Base-by-base conservation (phyloP, 2,113 vertebrate species). In the cattle (Bos taurus) region DNA sequence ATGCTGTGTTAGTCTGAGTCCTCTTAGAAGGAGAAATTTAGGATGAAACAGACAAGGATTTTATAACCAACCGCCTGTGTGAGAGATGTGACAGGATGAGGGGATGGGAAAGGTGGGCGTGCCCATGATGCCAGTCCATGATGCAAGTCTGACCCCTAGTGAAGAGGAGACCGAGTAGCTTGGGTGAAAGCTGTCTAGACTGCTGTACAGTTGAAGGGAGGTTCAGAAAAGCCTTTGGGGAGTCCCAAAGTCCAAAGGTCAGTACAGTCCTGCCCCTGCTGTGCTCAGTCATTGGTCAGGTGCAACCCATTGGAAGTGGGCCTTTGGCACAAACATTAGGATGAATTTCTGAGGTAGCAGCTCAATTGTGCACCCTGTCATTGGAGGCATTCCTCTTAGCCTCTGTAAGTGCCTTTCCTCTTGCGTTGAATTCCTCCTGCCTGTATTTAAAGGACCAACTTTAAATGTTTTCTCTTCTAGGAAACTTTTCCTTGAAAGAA, bases 401-500 rank as follows among this genome's bases (percentile, higher is more conserved):
- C 26, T 91, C 77, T 33, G 25, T 67, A 93, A 95, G 84, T 85
- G n/a, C 21, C 46, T 95, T 93, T 80, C 60, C 67, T 56, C 19
- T 96, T 86, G n/a, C 5, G 0, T 94, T 93, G 67, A 74, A 67
- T 91, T 94, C 40, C 28, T 96, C 26, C 52, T 80, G 3, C 56
- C 74, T 67, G 13, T 93, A 62, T 15, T 62, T 96, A 36, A 96
- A 92, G 36, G 48, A 13, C 43, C 11, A 56, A 52, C 57, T 88
- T 88, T 95, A 91, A 92, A 54, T 74, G 56, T 90, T 93, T 88
- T 86, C 54, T 87, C 87, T 95, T 85, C 88, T 59, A 19, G 59
- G 17, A 91, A 93, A 83, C 19, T 62, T 95, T 96, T 95, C 40
- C n/a, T 92, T 84, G 33, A 94, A 80, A 62, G 92, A 93, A 90